These are phyloP conservation scores for Oreochromis spilurus DNA, from an alignment of 2,113 vertebrate genomes.

Conservation along the genomic window DNA sequence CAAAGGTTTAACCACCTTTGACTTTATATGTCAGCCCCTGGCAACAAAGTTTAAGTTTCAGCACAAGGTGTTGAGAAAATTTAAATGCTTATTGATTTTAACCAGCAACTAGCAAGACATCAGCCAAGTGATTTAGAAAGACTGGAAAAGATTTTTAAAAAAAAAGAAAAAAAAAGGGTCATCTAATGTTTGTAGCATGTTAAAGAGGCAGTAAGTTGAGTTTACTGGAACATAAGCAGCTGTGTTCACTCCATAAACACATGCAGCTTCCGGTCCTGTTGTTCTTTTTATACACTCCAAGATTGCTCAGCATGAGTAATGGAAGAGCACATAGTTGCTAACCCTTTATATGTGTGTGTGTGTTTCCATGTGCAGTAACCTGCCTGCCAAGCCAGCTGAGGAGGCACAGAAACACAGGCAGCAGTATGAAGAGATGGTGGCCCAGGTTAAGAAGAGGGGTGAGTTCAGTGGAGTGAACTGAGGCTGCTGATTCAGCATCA, in stretches of 20 bases:
- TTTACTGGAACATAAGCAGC: neutral
- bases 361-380: slow-evolving; percentile 74
- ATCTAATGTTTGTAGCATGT: neutral
- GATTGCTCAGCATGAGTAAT: slow-evolving; percentile 58
- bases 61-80: neutral
- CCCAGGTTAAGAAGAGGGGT: slow-evolving; percentile 93
- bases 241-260: neutral
- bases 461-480: neutral
- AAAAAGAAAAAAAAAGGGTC: neutral
- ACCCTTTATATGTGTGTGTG: neutral
- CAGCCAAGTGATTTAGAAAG: neutral
- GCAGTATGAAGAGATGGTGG: slow-evolving; percentile 96
- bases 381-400: slow-evolving; percentile 93
- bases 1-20: neutral
- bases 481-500: neutral
- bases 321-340: neutral
- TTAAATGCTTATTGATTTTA: neutral
- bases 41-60: neutral
- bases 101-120: neutral
- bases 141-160: neutral
- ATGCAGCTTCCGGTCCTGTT: neutral
- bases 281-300: neutral
- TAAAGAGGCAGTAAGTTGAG: neutral
- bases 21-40: too few relatives aligned
- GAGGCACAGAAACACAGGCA: slow-evolving; percentile 92